A percentile compares a stretch with the other conserved stretches of the same genome.
phyloP scores from a whole-genome alignment of 2,888 invertebrate species.

The Toxonevra muliebris region DNA sequence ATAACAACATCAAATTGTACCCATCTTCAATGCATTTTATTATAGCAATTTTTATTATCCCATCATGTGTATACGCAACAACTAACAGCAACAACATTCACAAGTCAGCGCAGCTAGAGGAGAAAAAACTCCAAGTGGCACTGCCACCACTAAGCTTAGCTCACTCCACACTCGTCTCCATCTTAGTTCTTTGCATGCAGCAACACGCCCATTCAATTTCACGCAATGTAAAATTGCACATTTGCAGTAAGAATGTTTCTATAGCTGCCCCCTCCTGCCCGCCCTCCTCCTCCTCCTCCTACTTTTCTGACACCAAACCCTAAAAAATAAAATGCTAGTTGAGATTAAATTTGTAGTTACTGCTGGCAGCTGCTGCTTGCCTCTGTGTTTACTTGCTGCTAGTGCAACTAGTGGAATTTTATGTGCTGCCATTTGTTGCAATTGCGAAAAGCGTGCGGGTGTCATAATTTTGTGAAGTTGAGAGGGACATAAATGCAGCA shows the following conservation, averaged over 20 bases:
- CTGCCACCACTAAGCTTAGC: background rate
- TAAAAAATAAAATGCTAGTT: no score
- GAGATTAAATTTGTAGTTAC: no score
- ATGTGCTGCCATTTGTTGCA: background rate
- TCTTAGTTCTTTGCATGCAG: background rate
- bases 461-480: background rate
- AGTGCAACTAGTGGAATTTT: conserved; percentile 10
- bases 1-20: no score
- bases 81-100: no score
- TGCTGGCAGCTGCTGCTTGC: background rate
- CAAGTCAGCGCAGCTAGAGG: no score
- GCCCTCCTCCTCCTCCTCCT: no score
- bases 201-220: background rate
- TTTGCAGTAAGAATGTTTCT: background rate
- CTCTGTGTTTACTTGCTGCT: no score
- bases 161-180: background rate
- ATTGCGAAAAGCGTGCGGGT: background rate
- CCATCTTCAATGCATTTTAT: background rate
- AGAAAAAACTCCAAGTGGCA: background rate
- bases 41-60: background rate
- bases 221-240: background rate
- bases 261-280: no score
- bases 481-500: background rate
- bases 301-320: no score
- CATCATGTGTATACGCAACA: no score